These are phyloP conservation scores for Eupeodes latifasciatus DNA, from an alignment of 2,888 invertebrate species.

Conservation along the genomic window DNA sequence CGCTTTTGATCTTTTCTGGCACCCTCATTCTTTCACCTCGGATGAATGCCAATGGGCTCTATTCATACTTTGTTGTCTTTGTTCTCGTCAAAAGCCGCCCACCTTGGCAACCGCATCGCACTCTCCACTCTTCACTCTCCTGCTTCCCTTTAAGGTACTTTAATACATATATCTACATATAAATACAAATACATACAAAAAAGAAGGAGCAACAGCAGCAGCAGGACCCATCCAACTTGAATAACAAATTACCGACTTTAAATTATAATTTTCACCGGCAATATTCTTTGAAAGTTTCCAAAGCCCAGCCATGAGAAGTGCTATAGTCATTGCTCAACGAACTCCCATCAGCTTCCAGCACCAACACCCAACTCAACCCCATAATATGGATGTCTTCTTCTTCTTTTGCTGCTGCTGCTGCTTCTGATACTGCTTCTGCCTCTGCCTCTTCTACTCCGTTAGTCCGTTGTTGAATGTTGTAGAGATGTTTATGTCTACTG, in stretches of 20 bases:
- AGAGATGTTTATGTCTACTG: conserved; percentile 70
- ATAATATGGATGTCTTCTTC: conserved; percentile 14
- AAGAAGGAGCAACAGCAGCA: conserved; percentile 22
- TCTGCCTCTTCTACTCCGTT: conserved; percentile 11
- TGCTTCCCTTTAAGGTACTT: background rate
- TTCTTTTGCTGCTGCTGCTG: conserved; percentile 19
- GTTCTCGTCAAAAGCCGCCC: conserved; percentile 73
- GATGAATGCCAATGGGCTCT: conserved; percentile 74
- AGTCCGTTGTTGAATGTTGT: conserved; percentile 52
- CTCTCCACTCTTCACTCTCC: too few relatives aligned
- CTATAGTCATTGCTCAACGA: background rate
- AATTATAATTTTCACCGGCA: conserved; percentile 75
- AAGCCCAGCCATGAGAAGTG: conserved; percentile 50
- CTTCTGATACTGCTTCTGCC: conserved; percentile 4
- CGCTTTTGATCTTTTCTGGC: conserved; percentile 77
- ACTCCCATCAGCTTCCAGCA: background rate
- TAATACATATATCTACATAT: conserved; percentile 13
- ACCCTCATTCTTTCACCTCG: conserved; percentile 74
- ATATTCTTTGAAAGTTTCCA: conserved; percentile 74
- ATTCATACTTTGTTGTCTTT: conserved; percentile 74
- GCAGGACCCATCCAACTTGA: conserved; percentile 71
- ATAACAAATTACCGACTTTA: conserved; percentile 75
- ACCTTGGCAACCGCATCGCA: conserved; percentile 50
- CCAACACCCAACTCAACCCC: background rate
- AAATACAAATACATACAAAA: background rate